Conservation (phyloP, 2,888 invertebrate species). For the Ormyrus labotus region DNA sequence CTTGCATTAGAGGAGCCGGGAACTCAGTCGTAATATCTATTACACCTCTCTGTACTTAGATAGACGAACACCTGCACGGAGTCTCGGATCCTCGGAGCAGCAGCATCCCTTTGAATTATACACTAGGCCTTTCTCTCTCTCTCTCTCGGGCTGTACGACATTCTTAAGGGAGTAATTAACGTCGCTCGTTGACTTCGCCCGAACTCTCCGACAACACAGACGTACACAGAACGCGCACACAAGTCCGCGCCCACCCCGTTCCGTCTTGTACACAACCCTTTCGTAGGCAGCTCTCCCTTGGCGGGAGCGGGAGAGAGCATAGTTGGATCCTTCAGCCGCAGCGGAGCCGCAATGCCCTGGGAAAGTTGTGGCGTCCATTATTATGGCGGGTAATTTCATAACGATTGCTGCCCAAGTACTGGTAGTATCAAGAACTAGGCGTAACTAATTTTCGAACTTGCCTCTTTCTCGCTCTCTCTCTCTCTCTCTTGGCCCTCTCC, state of each 20-base stretch:
- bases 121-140: neutral
- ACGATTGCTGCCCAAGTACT: conserved; percentile 31
- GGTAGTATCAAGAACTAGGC: conserved; percentile 37
- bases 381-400: conserved; percentile 47
- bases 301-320: neutral
- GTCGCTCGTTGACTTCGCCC: conserved; percentile 29
- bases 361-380: conserved; percentile 39
- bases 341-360: neutral
- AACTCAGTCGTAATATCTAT: conserved; percentile 34
- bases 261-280: neutral
- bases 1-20: conserved; percentile 15
- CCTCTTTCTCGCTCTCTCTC: conserved; percentile 8
- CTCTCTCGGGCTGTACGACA: conserved; percentile 3
- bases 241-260: neutral
- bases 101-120: conserved; percentile 37
- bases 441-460: conserved; percentile 51
- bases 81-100: too few relatives aligned
- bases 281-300: neutral
- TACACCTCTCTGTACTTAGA: conserved; percentile 14
- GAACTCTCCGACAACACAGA: neutral
- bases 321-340: conserved; percentile 11
- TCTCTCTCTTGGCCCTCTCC: conserved; percentile 2
- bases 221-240: neutral
- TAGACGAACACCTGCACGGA: neutral
- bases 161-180: conserved; percentile 55